Base-by-base conservation (phyloP, 2,888 invertebrate species). In the Caenorhabditis virilis region DNA sequence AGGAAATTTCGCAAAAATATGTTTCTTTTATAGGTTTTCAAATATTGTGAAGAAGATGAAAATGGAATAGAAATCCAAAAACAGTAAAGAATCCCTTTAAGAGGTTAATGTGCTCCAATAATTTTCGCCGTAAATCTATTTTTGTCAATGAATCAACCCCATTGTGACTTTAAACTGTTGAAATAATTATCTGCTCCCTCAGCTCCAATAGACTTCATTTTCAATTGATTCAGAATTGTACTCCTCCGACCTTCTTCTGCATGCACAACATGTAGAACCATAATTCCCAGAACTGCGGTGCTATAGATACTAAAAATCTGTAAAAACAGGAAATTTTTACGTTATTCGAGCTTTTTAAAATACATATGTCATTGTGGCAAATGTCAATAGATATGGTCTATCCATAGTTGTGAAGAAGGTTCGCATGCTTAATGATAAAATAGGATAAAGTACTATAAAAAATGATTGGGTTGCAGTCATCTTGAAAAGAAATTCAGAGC, bases 171-270 rank as follows among this genome's bases (percentile, higher is more conserved):
- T 41, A 66, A 54, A 50, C 59, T 61, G 16, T 47, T 58, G 20
- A 66, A 66, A 45, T 66, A 66, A 23, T 66, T 52, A 18, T 60
- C 46, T 0, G 66, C 58, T 15, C 66, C 66, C 30, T 60, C 66
- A 1, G 33, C 26, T 1, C 66, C 66, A 11, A 61, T 35, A 0
- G 66, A 53, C n/a, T 60, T 66, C 42, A 66, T 6, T n/a, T 49
- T 54, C 15, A 66, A 45, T 16, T 66, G 66, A 38, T 35, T 50
- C 22, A 15, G 26, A 20, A 66, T 66, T 7, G 48, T 18, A 2
- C 23, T 16, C 22, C 50, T 56, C 11, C 53, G 43, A 0, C 20
- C 36, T 13, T 39, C 23, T 6, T 35, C 46, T 0, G 41, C 42
- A 6, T 39, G 30, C 13, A 15, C 16, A 0, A 50, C 60, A 25